Evolutionary conservation across 2,797 vertebrate genomes (phyloP), one percentile per base, ranked within the genome.

Genomic region (Phrynocephalus forsythii): DNA sequence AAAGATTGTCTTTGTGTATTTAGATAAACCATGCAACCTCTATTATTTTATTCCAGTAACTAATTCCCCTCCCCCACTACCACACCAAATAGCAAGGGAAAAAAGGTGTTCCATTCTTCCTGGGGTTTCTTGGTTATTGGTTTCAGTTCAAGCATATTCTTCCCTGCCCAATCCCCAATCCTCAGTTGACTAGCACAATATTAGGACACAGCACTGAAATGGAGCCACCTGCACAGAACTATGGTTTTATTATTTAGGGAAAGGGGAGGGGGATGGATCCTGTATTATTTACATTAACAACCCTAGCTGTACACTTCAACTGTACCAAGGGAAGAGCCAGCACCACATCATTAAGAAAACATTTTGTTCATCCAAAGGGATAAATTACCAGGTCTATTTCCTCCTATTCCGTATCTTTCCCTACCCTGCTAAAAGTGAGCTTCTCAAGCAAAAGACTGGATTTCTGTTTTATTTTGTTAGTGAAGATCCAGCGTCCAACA

Each of bases 261-360:
- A 85, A 44, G 38, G 5, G 86, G 79, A 88, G 86, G 79, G 38
- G 18, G 60, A 63, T 72, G 92, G 93, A 91, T 79, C 73, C 93
- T 95, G 92, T 84, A 67, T 22, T 95, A 96, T 96, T 91, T 95
- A 95, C 95, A 95, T 88, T 80, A 80, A 93, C 90, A 87, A 82
- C 89, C 89, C 92, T 87, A 91, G 86, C 93, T 95, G 93, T 94
- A 95, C 94, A 95, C 91, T 91, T 91, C 84, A 91, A 92, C 88
- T 91, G 92, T 92, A 92, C 91, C 92, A 94, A 93, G 82, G 91
- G 91, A 94, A 79, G 85, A 94, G 94, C 92, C 92, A 63, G 6
- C 92, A 95, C 95, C 94, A 91, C 89, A 87, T 88, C 92, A 93
- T 94, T 95, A 94, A 93, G 87, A 95, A 90, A 33, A 44, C 85